These are phyloP conservation scores for Diadromus collaris DNA, from an alignment of 2,888 invertebrate genomes.

Conservation along the genomic window DNA sequence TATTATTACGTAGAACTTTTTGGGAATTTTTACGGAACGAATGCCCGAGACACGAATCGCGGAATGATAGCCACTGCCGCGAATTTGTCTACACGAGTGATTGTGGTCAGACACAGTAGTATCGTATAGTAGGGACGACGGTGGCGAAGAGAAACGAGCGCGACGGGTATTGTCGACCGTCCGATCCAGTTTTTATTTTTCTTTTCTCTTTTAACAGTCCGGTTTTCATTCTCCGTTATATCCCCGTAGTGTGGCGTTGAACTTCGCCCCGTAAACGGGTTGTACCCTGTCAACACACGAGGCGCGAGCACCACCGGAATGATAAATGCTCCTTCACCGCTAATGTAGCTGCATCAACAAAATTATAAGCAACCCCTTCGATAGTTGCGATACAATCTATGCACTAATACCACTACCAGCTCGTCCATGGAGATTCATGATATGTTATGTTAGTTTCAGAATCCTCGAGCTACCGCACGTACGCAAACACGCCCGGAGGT, in stretches of 20 bases:
- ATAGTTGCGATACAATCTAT: slow-evolving; percentile 73
- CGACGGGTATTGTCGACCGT: slow-evolving; percentile 66
- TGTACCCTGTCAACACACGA: slow-evolving; percentile 78
- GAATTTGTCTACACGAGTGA: slow-evolving; percentile 79
- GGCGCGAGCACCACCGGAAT: slow-evolving; percentile 73
- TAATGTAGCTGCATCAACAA: slow-evolving; percentile 78
- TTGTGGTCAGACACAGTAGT: slow-evolving; percentile 75
- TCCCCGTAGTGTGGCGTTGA: slow-evolving; percentile 61
- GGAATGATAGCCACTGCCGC: slow-evolving; percentile 75
- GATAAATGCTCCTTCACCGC: slow-evolving; percentile 77
- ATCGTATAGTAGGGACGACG: slow-evolving; percentile 50
- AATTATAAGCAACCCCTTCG: slow-evolving; percentile 70
- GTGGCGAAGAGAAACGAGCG: slow-evolving; percentile 43
- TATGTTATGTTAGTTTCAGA: slow-evolving; percentile 1
- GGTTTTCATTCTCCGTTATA: slow-evolving; percentile 63
- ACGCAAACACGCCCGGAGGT: background rate
- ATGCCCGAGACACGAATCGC: background rate
- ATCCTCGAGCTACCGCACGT: background rate
- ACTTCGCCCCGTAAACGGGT: slow-evolving; percentile 76
- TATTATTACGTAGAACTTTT: background rate
- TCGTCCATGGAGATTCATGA: background rate
- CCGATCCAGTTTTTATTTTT: slow-evolving; percentile 71
- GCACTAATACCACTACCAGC: slow-evolving; percentile 22
- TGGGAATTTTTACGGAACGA: too few species aligned
- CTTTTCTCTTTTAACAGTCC: slow-evolving; percentile 56